A percentile compares a stretch with the other conserved stretches of the same genome.
Evolutionary conservation across 2,113 vertebrate genomes (phyloP).

Genomic region (Rhineura floridana): DNA sequence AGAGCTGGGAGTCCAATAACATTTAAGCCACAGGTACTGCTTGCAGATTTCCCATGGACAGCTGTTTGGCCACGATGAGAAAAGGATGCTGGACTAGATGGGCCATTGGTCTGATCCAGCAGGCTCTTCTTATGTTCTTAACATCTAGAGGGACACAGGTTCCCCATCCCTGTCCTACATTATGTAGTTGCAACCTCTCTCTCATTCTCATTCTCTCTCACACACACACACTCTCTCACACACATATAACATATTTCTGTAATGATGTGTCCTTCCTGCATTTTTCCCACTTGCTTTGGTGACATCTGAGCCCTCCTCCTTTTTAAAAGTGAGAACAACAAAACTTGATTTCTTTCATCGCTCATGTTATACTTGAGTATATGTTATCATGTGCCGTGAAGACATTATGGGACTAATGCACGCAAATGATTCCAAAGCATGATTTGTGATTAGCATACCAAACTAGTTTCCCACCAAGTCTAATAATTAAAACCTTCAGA

Average conservation of each 20-base stretch:
- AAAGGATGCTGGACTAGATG: too few species aligned
- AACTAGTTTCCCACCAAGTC: slow-evolving; percentile 29
- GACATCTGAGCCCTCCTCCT: neutral
- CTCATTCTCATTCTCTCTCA: too few species aligned
- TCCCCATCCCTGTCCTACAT: neutral
- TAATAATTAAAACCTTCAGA: slow-evolving; percentile 31
- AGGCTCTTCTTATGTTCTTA: too few species aligned
- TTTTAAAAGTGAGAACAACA: neutral
- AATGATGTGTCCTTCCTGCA: neutral
- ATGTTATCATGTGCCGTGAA: slow-evolving; percentile 13
- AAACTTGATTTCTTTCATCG: neutral
- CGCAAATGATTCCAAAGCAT: slow-evolving; percentile 29
- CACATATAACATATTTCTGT: neutral
- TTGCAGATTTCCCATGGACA: too few species aligned
- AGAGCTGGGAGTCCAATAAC: too few species aligned
- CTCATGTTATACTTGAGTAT: neutral
- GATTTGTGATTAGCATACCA: slow-evolving; percentile 20
- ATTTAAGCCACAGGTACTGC: too few species aligned
- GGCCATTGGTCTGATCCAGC: too few species aligned
- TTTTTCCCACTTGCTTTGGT: neutral
- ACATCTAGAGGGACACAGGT: too few species aligned
- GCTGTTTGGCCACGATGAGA: too few species aligned
- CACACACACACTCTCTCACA: neutral
- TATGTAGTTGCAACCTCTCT: neutral
- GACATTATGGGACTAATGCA: slow-evolving; percentile 20